phyloP scores from a whole-genome alignment of 2,113 vertebrate species.

The Ascaphus truei region DNA sequence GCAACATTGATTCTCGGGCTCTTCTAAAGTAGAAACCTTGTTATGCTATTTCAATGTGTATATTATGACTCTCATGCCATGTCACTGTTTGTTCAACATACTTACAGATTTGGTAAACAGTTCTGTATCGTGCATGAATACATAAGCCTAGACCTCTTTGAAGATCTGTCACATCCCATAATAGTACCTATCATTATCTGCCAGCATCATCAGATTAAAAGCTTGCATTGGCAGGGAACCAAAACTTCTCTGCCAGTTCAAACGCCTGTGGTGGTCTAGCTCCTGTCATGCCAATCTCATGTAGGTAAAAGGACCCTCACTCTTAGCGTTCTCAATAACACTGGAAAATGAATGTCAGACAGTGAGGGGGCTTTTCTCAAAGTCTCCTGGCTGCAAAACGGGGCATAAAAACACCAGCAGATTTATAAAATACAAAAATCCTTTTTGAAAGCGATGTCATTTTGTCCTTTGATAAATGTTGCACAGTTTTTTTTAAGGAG shows the following conservation, averaged over 20 bases:
- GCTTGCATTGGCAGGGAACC: slow-evolving; percentile 23
- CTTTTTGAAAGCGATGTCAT: too few relatives aligned
- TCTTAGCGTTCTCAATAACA: neutral
- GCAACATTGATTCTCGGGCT: neutral
- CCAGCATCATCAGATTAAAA: slow-evolving; percentile 32
- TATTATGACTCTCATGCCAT: neutral
- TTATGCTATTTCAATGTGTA: slow-evolving; percentile 16
- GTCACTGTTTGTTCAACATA: slow-evolving; percentile 25
- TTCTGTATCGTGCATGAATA: slow-evolving; percentile 5
- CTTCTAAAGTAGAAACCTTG: slow-evolving; percentile 9
- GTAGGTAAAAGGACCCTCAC: slow-evolving; percentile 4
- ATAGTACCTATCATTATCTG: slow-evolving; percentile 29
- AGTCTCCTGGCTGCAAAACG: neutral
- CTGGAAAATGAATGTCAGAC: neutral
- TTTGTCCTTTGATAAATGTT: too few relatives aligned
- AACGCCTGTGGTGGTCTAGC: slow-evolving; percentile 23
- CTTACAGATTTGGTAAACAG: slow-evolving; percentile 29
- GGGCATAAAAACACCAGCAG: neutral
- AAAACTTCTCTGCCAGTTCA: slow-evolving; percentile 11
- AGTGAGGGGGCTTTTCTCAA: neutral
- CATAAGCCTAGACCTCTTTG: slow-evolving; percentile 7
- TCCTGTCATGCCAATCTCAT: neutral
- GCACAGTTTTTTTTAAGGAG: too few relatives aligned
- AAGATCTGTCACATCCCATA: slow-evolving; percentile 19
- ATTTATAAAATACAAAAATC: too few relatives aligned